Conservation (phyloP, 2,113 vertebrate species). For the Theristicus caerulescens region DNA sequence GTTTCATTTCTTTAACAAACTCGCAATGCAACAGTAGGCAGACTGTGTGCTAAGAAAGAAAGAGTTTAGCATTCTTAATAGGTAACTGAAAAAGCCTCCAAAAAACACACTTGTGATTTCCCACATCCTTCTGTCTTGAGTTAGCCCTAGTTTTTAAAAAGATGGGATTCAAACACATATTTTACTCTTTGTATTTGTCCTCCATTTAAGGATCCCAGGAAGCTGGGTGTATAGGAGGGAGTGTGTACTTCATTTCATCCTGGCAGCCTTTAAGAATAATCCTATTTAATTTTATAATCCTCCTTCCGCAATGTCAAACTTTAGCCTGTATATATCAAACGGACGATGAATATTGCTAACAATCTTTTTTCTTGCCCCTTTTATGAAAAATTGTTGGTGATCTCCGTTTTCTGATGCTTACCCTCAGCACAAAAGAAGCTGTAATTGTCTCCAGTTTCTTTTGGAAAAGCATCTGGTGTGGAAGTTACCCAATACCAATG, state of each 20-base stretch:
- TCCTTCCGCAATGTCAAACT: neutral
- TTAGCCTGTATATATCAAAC: neutral
- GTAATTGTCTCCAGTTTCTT: neutral
- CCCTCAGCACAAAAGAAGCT: neutral
- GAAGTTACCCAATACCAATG: neutral
- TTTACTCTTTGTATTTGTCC: neutral
- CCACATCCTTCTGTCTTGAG: neutral
- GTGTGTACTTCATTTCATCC: neutral
- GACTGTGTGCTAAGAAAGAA: neutral
- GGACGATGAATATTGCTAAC: neutral
- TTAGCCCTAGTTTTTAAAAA: neutral
- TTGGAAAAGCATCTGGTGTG: neutral
- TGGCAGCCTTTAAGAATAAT: neutral
- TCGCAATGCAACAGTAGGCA: neutral
- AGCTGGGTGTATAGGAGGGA: neutral
- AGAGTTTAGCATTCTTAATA: neutral
- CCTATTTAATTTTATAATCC: neutral
- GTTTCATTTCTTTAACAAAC: neutral
- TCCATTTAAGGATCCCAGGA: neutral
- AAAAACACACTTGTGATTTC: neutral
- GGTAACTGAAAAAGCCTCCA: neutral
- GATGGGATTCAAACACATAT: neutral
- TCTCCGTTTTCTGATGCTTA: neutral
- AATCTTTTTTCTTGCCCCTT: neutral
- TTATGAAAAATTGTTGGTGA: neutral